A percentile compares a stretch with the other conserved stretches of the same genome.
These are phyloP conservation scores for Philopedon plagiatum DNA, from an alignment of 2,888 invertebrate genomes.

Conservation along the genomic window DNA sequence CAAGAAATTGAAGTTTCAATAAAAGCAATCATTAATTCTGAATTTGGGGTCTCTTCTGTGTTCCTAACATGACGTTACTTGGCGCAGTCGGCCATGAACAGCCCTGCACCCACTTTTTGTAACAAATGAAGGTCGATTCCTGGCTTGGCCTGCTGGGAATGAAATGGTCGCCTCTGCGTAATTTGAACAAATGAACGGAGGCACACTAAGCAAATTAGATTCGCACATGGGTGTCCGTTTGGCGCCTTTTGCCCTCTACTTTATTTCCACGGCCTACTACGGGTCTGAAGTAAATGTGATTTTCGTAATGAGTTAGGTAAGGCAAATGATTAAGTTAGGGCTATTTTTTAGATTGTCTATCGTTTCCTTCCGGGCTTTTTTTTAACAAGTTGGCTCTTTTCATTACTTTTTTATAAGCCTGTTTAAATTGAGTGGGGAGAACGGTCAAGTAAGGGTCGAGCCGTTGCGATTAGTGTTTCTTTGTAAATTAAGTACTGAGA, in stretches of 20 bases:
- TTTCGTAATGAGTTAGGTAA: constrained; percentile 32
- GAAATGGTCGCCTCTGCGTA: constrained; percentile 67
- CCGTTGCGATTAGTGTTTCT: too few species aligned
- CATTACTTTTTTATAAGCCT: background rate
- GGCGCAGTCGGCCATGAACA: constrained; percentile 57
- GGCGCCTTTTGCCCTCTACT: constrained; percentile 27
- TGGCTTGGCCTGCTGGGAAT: constrained; percentile 53
- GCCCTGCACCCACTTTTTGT: constrained; percentile 30
- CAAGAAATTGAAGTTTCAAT: constrained; percentile 80
- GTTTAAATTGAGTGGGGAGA: background rate
- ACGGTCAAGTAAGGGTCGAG: too few species aligned
- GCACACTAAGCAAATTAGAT: constrained; percentile 75
- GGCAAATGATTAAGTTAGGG: constrained; percentile 22
- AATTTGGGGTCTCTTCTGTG: constrained; percentile 59
- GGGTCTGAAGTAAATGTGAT: constrained; percentile 25
- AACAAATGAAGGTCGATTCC: constrained; percentile 43
- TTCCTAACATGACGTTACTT: constrained; percentile 62
- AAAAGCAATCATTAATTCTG: constrained; percentile 81
- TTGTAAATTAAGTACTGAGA: too few species aligned
- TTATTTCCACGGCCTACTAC: constrained; percentile 21
- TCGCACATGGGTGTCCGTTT: constrained; percentile 67
- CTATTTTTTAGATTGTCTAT: constrained; percentile 6
- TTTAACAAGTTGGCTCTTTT: background rate
- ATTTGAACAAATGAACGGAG: constrained; percentile 77
- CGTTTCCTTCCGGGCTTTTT: background rate